phyloP scores from a whole-genome alignment of 2,888 invertebrate genomes.

The Branchipolynoe longqiensis region DNA sequence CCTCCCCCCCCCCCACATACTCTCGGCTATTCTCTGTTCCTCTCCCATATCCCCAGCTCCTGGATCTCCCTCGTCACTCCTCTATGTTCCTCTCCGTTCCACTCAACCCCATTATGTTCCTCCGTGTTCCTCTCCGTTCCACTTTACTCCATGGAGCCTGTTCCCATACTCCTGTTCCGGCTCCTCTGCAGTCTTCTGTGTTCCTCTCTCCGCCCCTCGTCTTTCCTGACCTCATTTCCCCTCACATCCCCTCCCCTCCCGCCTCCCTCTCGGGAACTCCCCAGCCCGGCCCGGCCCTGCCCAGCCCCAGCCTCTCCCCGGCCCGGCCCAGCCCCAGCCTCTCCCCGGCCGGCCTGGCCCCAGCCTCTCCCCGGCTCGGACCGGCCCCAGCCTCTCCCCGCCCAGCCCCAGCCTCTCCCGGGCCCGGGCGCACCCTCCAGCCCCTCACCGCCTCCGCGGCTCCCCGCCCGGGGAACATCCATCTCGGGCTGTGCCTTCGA shows the following conservation, averaged over 20 bases:
- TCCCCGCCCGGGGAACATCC: background rate
- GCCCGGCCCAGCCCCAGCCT: background rate
- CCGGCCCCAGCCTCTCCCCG: conserved; percentile 9
- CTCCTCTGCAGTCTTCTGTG: too few relatives aligned
- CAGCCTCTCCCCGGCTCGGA: conserved; percentile 1
- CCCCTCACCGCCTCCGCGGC: background rate
- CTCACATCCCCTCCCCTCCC: background rate
- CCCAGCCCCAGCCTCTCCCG: background rate
- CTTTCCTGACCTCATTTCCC: background rate
- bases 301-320: background rate
- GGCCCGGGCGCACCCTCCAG: background rate
- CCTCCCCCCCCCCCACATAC: too few relatives aligned
- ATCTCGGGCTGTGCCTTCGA: conserved; percentile 5
- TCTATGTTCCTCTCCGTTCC: background rate
- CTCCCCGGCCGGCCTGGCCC: background rate
- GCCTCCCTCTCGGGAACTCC: background rate
- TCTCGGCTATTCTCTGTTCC: too few relatives aligned
- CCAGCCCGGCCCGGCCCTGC: background rate
- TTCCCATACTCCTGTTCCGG: too few relatives aligned
- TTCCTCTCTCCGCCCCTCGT: background rate
- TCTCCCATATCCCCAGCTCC: too few relatives aligned
- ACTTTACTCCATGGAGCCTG: too few relatives aligned
- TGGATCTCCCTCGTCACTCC: too few relatives aligned
- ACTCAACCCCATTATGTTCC: background rate
- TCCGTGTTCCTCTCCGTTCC: too few relatives aligned